Evolutionary conservation across 2,113 vertebrate genomes (phyloP).

Genomic region (Etia nguti): DNA sequence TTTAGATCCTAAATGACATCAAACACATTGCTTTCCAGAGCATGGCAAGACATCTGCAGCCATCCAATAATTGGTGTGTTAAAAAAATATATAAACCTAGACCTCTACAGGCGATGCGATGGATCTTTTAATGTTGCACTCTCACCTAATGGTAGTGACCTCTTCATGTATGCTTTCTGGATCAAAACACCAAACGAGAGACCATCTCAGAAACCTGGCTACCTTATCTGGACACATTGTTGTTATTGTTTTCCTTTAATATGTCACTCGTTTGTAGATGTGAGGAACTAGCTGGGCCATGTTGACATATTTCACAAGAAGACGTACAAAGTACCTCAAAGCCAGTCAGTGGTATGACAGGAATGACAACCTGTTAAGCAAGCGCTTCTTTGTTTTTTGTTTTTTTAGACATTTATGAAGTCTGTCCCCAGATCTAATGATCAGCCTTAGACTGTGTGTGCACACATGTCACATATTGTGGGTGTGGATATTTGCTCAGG

Average conservation of each 20-base stretch:
- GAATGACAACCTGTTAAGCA: not conserved
- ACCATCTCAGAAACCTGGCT: not conserved
- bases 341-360: not conserved
- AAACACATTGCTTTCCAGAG: not conserved
- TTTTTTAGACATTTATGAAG: not conserved
- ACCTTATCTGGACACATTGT: not conserved
- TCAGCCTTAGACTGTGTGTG: not conserved
- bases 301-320: not conserved
- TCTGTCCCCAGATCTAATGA: not conserved
- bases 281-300: not conserved
- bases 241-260: not conserved
- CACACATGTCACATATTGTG: not conserved
- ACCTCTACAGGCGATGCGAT: not conserved
- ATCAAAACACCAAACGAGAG: not conserved
- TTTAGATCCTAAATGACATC: not conserved
- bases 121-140: not conserved
- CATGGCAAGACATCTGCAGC: not conserved
- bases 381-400: not conserved
- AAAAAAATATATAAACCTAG: not conserved
- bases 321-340: not conserved
- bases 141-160: not conserved
- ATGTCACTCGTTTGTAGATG: not conserved
- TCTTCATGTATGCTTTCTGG: not conserved
- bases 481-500: not conserved
- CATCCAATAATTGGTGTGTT: not conserved